Conservation (phyloP, 2,113 vertebrate genomes). For the Macrotus californicus region DNA sequence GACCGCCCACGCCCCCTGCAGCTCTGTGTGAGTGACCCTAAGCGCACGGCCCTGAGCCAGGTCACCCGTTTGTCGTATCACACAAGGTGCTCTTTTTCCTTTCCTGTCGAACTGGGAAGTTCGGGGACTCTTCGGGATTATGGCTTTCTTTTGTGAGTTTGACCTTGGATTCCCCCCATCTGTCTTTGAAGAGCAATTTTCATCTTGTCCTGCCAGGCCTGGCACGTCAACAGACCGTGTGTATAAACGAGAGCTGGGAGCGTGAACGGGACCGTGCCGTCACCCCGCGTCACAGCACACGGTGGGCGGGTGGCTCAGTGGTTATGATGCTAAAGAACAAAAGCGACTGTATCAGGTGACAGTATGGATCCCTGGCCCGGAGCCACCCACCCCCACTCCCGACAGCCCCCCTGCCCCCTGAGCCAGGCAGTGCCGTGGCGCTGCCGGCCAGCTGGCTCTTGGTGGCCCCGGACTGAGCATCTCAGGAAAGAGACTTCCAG, state of each 20-base stretch:
- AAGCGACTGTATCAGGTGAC: fast-evolving
- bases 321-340: neutral
- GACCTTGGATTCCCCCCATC: neutral
- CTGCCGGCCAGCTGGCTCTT: neutral
- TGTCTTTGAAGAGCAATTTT: neutral
- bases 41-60: fast-evolving
- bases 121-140: neutral
- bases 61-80: neutral
- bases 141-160: neutral
- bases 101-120: neutral
- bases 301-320: neutral
- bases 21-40: too few species aligned
- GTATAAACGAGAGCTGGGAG: fast-evolving
- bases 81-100: neutral
- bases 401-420: neutral
- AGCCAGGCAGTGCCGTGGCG: fast-evolving
- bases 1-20: neutral
- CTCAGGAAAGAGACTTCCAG: neutral
- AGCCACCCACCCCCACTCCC: too few species aligned
- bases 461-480: fast-evolving
- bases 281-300: fast-evolving
- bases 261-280: fast-evolving
- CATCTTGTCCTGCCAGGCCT: neutral
- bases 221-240: fast-evolving
- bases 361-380: fast-evolving